phyloP scores from a whole-genome alignment of 2,797 vertebrate genomes.

The Chelon auratus region DNA sequence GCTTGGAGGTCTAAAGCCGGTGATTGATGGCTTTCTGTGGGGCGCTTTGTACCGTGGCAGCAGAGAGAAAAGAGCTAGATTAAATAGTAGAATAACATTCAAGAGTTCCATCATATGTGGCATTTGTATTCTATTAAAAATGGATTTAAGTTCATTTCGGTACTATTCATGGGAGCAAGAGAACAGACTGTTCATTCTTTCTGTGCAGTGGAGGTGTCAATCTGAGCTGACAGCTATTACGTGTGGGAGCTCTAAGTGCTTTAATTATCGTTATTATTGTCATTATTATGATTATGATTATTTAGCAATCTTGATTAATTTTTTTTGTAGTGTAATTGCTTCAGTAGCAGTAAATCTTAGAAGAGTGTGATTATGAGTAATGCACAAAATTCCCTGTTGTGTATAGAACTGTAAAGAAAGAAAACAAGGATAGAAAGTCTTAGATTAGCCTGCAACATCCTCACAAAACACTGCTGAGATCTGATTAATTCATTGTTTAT shows the following conservation, averaged over 20 bases:
- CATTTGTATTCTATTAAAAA: conserved; percentile 40
- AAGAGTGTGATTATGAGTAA: no score
- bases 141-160: conserved; percentile 21
- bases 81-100: conserved; percentile 34
- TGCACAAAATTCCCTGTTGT: no score
- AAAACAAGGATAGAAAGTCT: no score
- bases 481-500: no score
- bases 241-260: conserved; percentile 17
- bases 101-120: conserved; percentile 32
- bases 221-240: conserved; percentile 17
- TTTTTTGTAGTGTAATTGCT: neutral
- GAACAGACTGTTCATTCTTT: conserved; percentile 16
- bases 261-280: conserved; percentile 1
- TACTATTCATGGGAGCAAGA: neutral
- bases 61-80: conserved; percentile 26
- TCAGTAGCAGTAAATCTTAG: neutral
- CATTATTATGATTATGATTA: conserved; percentile 9
- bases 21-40: conserved; percentile 56
- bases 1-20: conserved; percentile 24
- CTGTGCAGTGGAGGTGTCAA: neutral
- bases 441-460: no score
- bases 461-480: no score
- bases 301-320: neutral
- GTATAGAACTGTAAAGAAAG: no score
- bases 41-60: conserved; percentile 44